Evolutionary conservation across 2,888 invertebrate species (phyloP), one percentile per base, ranked within the genome.

Genomic region (Phoronis australis): DNA sequence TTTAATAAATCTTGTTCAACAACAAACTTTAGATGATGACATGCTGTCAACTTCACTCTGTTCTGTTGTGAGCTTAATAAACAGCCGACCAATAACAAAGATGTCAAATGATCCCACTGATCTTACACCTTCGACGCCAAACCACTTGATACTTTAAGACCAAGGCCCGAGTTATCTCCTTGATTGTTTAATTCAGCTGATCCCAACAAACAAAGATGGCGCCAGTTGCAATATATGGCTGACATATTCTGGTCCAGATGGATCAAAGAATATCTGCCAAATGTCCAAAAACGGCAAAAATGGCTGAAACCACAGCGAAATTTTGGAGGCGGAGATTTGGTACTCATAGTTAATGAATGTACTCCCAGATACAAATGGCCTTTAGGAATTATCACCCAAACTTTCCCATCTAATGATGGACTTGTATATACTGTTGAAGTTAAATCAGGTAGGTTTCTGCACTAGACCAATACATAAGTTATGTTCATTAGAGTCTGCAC

Each of bases 191-290:
- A 12, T 9, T 18, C 46, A 37, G 15, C 15, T 12, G 50, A 50
- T 38, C 24, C 35, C 27, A 45, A 47, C 48, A 9, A n/a, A 4
- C 5, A 25, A 25, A 5, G 45, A 38, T 42, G 43, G 48, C n/a
- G 37, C 1, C 48, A 48, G 21, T 42, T 37, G 6, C 48, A 47
- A 23, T 42, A 42, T 37, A 18, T 47, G 25, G 39, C 38, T 22
- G 39, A 40, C 39, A 15, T 39, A 12, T 46, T 46, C 31, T 44
- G 44, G 44, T n/a, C 12, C 18, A 9, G 44, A n/a, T 44, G 44
- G 44, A 15, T 21, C 15, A 25, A 21, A 31, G 27, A 44, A 44
- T 44, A 44, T 22, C 22, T 44, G 15, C 35, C 35, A 6, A n/a
- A 15, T 12, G 18, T 44, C 4, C 45, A 38, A 45, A n/a, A 21